Base-by-base conservation (phyloP, 2,888 invertebrate genomes). In the Neuroscelio doddi region DNA sequence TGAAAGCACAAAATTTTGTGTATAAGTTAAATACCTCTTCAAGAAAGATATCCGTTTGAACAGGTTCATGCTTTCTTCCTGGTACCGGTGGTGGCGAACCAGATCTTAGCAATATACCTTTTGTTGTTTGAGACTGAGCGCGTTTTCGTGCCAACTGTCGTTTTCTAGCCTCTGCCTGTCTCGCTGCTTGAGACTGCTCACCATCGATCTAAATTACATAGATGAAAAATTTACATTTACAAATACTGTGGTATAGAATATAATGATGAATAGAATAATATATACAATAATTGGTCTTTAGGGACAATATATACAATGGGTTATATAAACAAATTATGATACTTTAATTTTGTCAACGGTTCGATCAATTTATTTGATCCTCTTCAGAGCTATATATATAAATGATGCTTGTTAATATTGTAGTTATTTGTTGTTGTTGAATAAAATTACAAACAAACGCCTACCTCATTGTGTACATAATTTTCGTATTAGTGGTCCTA, bases 1-100 rank as follows among this genome's bases (percentile, higher is more conserved):
- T n/a, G n/a, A n/a, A n/a, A n/a, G n/a, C n/a, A n/a, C n/a, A n/a
- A n/a, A n/a, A n/a, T n/a, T n/a, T 3, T 32, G 34, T 15, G 3
- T 45, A 27, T 44, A 17, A 39, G 12, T 26, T 26, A 8, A 3
- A 51, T 69, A 93, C 88, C 87, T 97, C 96, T 84, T 96, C 96
- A 55, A 97, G 88, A 81, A 93, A 96, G 75, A 90, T 87, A 70
- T 97, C 96, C 0, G 97, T 97, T 87, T 97, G 97, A 38, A 96
- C 90, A 65, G 91, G 91, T 75, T 93, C 94, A 86, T 96, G 95
- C 49, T 90, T 90, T 65, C 96, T 88, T 16, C 95, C 96, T 50
- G 91, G 89, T 30, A 95, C 92, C 9, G 93, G 91, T 32, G 93
- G 93, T 62, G 93, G 93, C 10, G 93, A 90, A 62, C 89, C 89